Conservation (phyloP, 2,888 invertebrate genomes). For the Gisinianus flammeolus region DNA sequence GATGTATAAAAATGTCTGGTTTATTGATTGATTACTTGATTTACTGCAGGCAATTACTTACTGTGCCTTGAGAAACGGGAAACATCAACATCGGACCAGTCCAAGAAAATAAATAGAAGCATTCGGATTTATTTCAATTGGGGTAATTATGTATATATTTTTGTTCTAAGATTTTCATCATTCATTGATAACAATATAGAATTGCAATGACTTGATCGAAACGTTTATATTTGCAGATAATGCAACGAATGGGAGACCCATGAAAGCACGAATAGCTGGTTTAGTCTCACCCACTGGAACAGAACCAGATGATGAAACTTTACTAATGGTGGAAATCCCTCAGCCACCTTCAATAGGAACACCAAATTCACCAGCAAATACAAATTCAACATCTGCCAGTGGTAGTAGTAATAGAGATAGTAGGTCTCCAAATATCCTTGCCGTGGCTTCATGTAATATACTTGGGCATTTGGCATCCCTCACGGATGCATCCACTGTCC, state of each 20-base stretch:
- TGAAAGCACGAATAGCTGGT: slow-evolving; percentile 75
- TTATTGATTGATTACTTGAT: too few species aligned
- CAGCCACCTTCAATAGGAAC: slow-evolving; percentile 58
- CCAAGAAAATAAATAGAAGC: background rate
- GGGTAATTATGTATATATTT: too few species aligned
- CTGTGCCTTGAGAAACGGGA: slow-evolving; percentile 67
- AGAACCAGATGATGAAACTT: slow-evolving; percentile 64
- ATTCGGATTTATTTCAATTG: slow-evolving; percentile 25
- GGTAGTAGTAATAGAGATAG: background rate
- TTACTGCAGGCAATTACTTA: too few species aligned
- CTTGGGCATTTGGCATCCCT: slow-evolving; percentile 53
- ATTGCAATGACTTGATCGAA: too few species aligned
- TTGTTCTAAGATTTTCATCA: too few species aligned
- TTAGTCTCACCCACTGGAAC: slow-evolving; percentile 74
- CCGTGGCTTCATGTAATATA: slow-evolving; percentile 47
- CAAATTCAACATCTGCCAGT: slow-evolving; percentile 59
- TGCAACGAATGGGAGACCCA: slow-evolving; percentile 63
- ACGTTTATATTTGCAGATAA: slow-evolving; percentile 78
- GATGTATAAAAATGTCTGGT: slow-evolving; percentile 62
- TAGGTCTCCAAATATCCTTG: background rate
- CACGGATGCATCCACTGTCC: slow-evolving; percentile 49
- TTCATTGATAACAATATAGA: too few species aligned
- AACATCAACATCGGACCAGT: background rate
- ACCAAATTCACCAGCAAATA: slow-evolving; percentile 59
- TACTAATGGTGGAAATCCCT: slow-evolving; percentile 62